Conservation (phyloP, 2,113 vertebrate genomes). For the Trematocara variabile region DNA sequence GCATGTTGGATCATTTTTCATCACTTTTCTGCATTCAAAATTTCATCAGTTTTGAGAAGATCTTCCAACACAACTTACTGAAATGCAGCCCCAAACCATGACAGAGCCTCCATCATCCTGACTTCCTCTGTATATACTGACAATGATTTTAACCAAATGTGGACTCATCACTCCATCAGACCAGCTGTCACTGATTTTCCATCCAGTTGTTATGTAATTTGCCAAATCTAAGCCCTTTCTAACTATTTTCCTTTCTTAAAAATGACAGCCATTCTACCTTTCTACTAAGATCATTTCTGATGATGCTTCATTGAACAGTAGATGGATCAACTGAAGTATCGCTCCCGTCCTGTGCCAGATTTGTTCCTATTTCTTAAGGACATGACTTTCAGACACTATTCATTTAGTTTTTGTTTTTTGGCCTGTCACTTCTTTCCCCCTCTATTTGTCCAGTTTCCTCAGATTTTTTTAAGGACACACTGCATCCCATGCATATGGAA, state of each 20-base stretch:
- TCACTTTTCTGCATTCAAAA: not conserved
- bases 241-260: not conserved
- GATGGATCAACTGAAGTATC: not conserved
- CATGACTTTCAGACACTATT: not conserved
- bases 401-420: accelerated
- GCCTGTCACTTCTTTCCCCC: not conserved
- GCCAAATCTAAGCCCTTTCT: not conserved
- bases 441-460: not conserved
- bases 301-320: not conserved
- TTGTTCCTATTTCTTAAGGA: not conserved
- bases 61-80: not conserved
- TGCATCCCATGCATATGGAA: not conserved
- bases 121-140: not conserved
- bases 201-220: not conserved
- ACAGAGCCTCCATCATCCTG: not conserved
- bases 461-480: not conserved
- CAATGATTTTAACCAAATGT: not conserved
- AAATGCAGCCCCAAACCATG: not conserved
- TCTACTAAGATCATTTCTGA: not conserved
- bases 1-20: accelerated
- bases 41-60: not conserved
- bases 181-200: not conserved
- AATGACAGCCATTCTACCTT: not conserved
- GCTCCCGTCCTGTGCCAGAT: not conserved
- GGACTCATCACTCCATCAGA: not conserved